Base-by-base conservation (phyloP, 2,797 vertebrate genomes). In the Mormyrops attenuatus region DNA sequence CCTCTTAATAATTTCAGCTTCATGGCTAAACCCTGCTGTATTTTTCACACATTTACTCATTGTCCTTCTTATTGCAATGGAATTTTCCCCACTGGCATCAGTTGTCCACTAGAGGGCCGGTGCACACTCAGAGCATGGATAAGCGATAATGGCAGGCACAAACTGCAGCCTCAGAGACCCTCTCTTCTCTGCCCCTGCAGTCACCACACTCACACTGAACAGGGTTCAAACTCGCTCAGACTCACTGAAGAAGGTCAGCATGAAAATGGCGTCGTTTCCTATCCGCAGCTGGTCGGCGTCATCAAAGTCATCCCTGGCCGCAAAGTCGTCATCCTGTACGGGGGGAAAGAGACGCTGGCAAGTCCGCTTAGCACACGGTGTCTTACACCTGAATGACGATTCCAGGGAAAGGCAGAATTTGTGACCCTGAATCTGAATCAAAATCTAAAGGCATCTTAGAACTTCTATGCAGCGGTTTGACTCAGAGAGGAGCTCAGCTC, bases 221-320 rank as follows among this genome's bases (percentile, higher is more conserved):
- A 2, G 20, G 9, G 6, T 8, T 44, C 50, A 86, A 86, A 47
- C 17, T 82, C 22, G 49, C 22, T 50, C 8, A 86, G 20, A 97
- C 98, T 98, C 93, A 99, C 98, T 99, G 96, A 99, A 99, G 94
- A 99, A 99, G 3, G 98, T 99, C 89, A 99, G 94, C 98, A 99
- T 99, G 95, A 99, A 99, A 93, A 99, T 97, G 93, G 98, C 98
- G 73, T 99, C 98, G 0, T 99, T 99, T 93, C 98, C 98, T 97
- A 99, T 99, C 95, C 98, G 97, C 93, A 99, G 96, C 95, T 99
- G 98, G 93, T 99, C 98, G 0, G 97, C 93, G 90, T 99, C 98
- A 66, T 99, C 98, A 94, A 98, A 99, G 91, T 99, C 98, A 89
- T 99, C 97, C 92, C 97, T 96, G 92, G 97, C 94, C 93, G 98